phyloP scores from a whole-genome alignment of 2,888 invertebrate species.

The Pheosia gnoma region DNA sequence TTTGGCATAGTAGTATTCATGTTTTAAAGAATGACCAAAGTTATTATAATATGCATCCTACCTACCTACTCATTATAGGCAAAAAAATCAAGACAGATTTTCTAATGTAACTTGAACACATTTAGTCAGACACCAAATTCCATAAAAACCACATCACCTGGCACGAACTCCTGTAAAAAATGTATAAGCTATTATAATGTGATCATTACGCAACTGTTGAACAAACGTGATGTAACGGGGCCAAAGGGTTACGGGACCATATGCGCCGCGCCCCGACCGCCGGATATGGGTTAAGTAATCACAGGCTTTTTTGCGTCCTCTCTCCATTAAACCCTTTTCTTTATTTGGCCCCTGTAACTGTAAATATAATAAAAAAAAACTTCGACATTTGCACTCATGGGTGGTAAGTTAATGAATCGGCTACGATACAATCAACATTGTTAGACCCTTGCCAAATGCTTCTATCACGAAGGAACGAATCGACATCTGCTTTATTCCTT shows the following conservation, averaged over 20 bases:
- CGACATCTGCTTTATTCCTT: constrained; percentile 35
- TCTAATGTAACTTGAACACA: constrained; percentile 25
- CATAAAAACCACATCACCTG: constrained; percentile 62
- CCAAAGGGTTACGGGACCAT: constrained; percentile 81
- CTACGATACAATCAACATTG: constrained; percentile 54
- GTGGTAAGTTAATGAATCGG: constrained; percentile 69
- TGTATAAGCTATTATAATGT: constrained; percentile 62
- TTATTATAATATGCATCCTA: too few species aligned
- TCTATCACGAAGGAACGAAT: constrained; percentile 44
- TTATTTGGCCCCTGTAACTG: constrained; percentile 68
- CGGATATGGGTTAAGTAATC: constrained; percentile 84
- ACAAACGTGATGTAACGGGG: constrained; percentile 75
- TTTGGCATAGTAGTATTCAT: too few species aligned
- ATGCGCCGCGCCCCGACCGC: constrained; percentile 62
- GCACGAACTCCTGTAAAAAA: constrained; percentile 60
- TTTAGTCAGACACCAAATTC: constrained; percentile 16
- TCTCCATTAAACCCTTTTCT: constrained; percentile 71
- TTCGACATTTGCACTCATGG: constrained; percentile 66
- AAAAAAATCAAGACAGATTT: neutral
- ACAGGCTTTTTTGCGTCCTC: constrained; percentile 70
- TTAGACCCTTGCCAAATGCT: constrained; percentile 42
- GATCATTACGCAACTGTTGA: constrained; percentile 74
- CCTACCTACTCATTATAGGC: neutral
- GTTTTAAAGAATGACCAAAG: too few species aligned
- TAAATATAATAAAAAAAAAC: constrained; percentile 60